phyloP scores from a whole-genome alignment of 2,113 vertebrate species.

The Loxodonta africana region DNA sequence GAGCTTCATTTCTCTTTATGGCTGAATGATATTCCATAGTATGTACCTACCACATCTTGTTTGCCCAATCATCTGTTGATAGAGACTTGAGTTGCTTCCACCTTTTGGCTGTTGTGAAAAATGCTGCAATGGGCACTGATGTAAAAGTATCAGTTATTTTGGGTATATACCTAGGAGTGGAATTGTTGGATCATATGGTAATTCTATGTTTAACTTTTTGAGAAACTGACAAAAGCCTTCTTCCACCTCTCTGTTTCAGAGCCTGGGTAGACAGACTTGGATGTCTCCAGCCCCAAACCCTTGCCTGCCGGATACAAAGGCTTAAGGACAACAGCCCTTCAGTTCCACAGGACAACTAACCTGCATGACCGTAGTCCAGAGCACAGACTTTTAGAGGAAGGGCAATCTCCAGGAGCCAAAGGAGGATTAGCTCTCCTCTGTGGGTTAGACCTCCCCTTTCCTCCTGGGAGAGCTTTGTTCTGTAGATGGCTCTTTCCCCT shows the following conservation, averaged over 20 bases:
- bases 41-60: not conserved
- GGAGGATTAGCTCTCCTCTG: slow-evolving; percentile 70
- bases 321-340: not conserved
- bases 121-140: not conserved
- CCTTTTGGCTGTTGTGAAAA: not conserved
- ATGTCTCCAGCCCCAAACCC: not conserved
- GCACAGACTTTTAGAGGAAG: slow-evolving; percentile 76
- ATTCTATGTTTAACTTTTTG: not conserved
- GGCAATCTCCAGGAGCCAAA: slow-evolving; percentile 52
- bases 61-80: not conserved
- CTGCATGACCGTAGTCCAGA: slow-evolving; percentile 58
- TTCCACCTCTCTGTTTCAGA: not conserved
- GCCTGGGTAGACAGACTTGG: not conserved
- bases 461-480: slow-evolving; percentile 16
- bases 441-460: not conserved
- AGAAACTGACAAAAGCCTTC: not conserved
- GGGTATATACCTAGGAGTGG: not conserved
- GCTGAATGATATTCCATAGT: not conserved
- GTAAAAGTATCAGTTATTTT: not conserved
- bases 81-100: not conserved
- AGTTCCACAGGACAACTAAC: not conserved
- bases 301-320: not conserved
- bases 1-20: not conserved
- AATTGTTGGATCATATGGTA: not conserved
- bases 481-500: not conserved